These are phyloP conservation scores for Prosapia bicincta DNA, from an alignment of 2,888 invertebrate genomes.

Conservation along the genomic window DNA sequence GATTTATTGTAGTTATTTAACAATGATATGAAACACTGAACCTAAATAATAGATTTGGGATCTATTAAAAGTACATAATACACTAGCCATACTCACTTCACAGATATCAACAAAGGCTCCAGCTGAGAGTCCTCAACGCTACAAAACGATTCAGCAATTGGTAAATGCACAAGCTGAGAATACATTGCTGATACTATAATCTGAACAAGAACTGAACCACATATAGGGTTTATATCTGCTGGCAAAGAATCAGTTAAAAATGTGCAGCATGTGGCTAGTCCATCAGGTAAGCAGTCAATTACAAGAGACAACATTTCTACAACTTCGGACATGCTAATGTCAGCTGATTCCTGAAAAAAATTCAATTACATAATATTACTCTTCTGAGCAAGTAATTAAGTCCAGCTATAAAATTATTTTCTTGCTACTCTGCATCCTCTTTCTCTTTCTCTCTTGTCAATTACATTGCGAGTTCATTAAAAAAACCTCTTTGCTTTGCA, in stretches of 20 bases:
- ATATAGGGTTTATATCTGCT: slow-evolving; percentile 64
- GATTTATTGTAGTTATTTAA: too few species aligned
- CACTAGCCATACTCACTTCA: slow-evolving; percentile 34
- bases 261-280: slow-evolving; percentile 51
- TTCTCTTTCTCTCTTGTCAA: too few species aligned
- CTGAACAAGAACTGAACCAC: slow-evolving; percentile 68
- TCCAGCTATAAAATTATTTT: too few species aligned
- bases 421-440: too few species aligned
- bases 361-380: too few species aligned
- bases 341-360: not conserved
- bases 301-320: slow-evolving; percentile 66
- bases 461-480: too few species aligned
- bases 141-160: slow-evolving; percentile 73
- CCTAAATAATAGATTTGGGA: too few species aligned
- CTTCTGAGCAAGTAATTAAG: too few species aligned
- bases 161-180: slow-evolving; percentile 51
- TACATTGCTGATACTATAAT: slow-evolving; percentile 53
- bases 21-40: too few species aligned
- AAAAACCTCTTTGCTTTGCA: too few species aligned
- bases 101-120: slow-evolving; percentile 54
- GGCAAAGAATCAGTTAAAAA: slow-evolving; percentile 67
- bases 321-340: slow-evolving; percentile 44
- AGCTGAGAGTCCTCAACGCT: slow-evolving; percentile 76
- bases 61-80: too few species aligned
- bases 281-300: slow-evolving; percentile 63